These are phyloP conservation scores for Tinea trinotella DNA, from an alignment of 2,888 invertebrate genomes.

Conservation along the genomic window DNA sequence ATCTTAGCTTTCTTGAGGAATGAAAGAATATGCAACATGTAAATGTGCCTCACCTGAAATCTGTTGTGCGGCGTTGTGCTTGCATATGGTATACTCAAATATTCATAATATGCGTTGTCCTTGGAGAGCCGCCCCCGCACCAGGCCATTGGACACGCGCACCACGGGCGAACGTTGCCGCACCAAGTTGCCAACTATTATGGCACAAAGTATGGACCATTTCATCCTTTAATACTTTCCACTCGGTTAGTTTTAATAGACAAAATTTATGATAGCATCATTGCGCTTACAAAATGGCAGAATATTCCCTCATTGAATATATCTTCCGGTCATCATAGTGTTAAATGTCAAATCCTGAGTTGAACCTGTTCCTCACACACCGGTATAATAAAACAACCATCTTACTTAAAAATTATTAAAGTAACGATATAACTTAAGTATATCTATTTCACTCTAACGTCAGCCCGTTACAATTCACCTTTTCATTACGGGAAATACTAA, in stretches of 20 bases:
- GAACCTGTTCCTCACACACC: no score
- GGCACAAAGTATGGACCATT: background rate
- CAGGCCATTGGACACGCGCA: constrained; percentile 36
- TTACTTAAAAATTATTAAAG: no score
- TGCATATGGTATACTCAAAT: constrained; percentile 50
- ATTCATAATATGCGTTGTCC: constrained; percentile 40
- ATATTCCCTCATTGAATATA: no score
- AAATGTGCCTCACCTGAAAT: constrained; percentile 40
- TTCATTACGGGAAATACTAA: background rate
- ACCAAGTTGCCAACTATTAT: constrained; percentile 24
- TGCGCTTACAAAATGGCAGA: no score
- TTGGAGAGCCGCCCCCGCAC: constrained; percentile 37
- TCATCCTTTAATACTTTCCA: no score
- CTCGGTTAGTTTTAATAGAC: no score
- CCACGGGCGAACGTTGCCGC: constrained; percentile 39
- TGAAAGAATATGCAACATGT: no score
- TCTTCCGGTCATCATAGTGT: no score
- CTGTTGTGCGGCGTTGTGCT: constrained; percentile 29
- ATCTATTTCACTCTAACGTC: background rate
- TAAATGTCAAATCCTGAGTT: no score
- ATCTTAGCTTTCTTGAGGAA: no score
- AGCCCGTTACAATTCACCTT: background rate
- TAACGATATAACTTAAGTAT: background rate
- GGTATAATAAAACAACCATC: background rate
- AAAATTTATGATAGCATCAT: no score